phyloP scores from a whole-genome alignment of 2,113 vertebrate genomes.

The Thunnus thynnus region DNA sequence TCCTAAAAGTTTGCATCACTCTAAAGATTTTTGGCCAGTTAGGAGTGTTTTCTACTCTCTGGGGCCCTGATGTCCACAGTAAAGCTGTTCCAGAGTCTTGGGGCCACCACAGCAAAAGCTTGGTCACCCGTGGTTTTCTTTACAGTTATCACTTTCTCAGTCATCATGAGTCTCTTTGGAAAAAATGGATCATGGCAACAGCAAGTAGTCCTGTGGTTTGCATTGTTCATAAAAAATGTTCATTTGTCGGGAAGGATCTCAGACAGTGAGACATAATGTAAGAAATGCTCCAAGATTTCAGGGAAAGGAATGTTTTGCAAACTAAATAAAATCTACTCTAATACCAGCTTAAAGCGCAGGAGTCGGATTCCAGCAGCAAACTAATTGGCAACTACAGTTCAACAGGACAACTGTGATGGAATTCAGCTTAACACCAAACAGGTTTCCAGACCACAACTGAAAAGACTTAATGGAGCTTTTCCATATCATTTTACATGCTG shows the following conservation, averaged over 20 bases:
- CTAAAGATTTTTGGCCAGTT: no score
- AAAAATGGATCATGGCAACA: not conserved
- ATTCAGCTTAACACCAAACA: slow-evolving; percentile 45
- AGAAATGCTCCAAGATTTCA: not conserved
- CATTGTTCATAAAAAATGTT: not conserved
- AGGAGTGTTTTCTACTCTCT: no score
- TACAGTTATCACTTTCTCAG: no score
- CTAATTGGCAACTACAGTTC: not conserved
- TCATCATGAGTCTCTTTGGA: not conserved
- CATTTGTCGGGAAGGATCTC: not conserved
- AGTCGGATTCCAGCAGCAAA: slow-evolving; percentile 40
- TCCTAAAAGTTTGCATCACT: no score
- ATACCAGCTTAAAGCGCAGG: slow-evolving; percentile 7
- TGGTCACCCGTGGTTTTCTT: no score
- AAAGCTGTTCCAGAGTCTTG: no score
- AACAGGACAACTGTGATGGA: slow-evolving; percentile 9
- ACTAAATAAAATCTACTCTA: slow-evolving; percentile 20
- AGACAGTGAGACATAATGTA: not conserved
- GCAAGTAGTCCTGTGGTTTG: not conserved
- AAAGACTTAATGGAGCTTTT: slow-evolving; percentile 17
- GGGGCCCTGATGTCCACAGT: no score
- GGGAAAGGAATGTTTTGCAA: slow-evolving; percentile 26
- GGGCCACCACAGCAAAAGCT: no score
- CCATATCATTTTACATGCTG: slow-evolving; percentile 58
- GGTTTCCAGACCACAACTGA: slow-evolving; percentile 41